These are phyloP conservation scores for Proteles cristata DNA, from an alignment of 2,113 vertebrate species.

Conservation along the genomic window DNA sequence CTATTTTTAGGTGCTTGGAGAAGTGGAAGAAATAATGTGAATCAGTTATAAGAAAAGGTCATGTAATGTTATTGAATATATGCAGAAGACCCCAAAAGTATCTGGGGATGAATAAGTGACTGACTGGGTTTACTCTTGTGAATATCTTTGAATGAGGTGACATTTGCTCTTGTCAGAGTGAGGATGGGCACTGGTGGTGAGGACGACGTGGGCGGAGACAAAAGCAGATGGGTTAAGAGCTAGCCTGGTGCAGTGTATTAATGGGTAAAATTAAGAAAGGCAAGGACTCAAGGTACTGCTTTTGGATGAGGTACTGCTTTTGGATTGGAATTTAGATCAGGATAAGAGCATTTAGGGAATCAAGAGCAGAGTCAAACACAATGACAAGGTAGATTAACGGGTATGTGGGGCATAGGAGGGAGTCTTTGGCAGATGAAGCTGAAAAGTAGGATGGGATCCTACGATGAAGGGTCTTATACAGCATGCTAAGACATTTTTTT, in stretches of 20 bases:
- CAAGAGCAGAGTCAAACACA: not conserved
- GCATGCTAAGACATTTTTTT: not conserved
- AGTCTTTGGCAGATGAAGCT: not conserved
- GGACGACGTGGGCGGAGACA: not conserved
- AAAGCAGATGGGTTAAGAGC: not conserved
- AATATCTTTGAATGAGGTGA: not conserved
- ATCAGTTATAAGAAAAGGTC: not conserved
- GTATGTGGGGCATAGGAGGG: no score
- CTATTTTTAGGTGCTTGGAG: not conserved
- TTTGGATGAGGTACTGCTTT: not conserved
- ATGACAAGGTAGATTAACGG: not conserved
- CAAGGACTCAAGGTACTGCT: not conserved
- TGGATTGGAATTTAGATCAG: not conserved
- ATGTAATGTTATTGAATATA: not conserved
- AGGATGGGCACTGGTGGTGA: not conserved
- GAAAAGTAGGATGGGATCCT: not conserved
- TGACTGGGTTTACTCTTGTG: not conserved
- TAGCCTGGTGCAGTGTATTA: not conserved
- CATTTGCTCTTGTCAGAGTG: not conserved
- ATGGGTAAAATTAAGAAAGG: not conserved
- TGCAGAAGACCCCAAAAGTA: not conserved
- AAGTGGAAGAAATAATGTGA: not conserved
- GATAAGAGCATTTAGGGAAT: not conserved
- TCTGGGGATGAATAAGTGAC: not conserved
- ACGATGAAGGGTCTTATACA: not conserved